Conservation (phyloP, 2,797 vertebrate genomes). For the Echiichthys vipera region DNA sequence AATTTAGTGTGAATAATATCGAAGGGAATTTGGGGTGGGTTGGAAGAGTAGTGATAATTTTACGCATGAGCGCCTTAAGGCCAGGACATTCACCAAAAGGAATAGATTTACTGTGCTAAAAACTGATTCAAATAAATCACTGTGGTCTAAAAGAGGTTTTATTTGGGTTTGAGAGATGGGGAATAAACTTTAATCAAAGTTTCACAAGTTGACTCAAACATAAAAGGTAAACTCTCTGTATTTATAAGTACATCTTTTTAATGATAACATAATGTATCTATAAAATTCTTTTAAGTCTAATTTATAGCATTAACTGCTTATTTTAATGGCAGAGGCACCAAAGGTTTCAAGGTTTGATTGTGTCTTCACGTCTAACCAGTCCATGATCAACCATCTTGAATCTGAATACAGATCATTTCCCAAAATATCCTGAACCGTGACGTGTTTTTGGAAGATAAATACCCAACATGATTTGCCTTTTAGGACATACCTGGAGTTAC, state of each 20-base stretch:
- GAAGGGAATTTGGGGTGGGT: constrained; percentile 30
- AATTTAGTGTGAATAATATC: constrained; percentile 50
- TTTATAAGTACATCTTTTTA: neutral
- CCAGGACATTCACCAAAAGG: constrained; percentile 36
- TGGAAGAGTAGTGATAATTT: constrained; percentile 47
- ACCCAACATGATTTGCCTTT: neutral
- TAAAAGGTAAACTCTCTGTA: neutral
- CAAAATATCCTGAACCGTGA: neutral
- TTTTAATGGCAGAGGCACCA: neutral
- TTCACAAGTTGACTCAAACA: neutral
- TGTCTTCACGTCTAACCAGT: neutral
- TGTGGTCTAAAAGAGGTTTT: constrained; percentile 10
- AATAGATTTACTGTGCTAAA: constrained; percentile 49
- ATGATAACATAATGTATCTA: neutral
- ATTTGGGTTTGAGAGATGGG: neutral
- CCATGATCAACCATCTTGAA: neutral
- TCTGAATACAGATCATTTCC: neutral
- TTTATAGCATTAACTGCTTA: neutral
- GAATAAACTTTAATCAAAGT: constrained; percentile 10
- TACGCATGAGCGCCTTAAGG: constrained; percentile 47
- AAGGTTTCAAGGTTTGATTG: neutral
- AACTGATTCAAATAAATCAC: constrained; percentile 29
- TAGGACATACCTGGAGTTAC: neutral
- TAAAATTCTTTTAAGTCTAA: neutral
- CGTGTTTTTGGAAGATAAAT: neutral